Base-by-base conservation (phyloP, 2,888 invertebrate genomes). In the Alsophila aescularia region DNA sequence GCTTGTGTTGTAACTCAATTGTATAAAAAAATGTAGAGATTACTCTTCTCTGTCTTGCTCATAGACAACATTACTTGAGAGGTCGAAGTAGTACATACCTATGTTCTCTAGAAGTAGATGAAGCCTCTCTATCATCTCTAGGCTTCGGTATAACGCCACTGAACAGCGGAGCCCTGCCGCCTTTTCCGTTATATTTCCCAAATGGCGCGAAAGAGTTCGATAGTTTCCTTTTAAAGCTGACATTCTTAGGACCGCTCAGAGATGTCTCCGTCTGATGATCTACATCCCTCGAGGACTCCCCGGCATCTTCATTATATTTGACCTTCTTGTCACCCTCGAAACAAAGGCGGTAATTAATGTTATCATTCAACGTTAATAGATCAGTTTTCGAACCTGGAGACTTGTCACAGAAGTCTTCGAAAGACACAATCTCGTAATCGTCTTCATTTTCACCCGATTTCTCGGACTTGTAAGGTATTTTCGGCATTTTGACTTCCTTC, bases 381-480 rank as follows among this genome's bases (percentile, higher is more conserved):
- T 93, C 93, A 9, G 92, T 92, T 70, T 92, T 92, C 13, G 85
- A 82, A 37, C 85, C 86, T 0, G 90, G 81, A 40, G 88, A 89
- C 62, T 93, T 93, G 64, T 93, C 93, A 64, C 92, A 93, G 72
- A 93, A 93, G 49, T 93, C 93, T 73, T 93, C 93, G 69, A 93
- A 93, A 0, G 93, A 93, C 18, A 93, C 93, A 52, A 92, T 90
- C 68, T 92, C 92, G 56, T 92, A 92, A 59, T 92, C 92, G 39
- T 90, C 87, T 12, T 89, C 85, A 13, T 83, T 79, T 48, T 85
- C 85, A n/a, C 71, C 70, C 14, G 83, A 72, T 69, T 87, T 87
- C 60, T 91, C 90, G 2, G 83, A 66, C 75, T 90, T 90, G 53
- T 87, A 89, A 0, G 90, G 90, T 73, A 88, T 83, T 79, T 92